Base-by-base conservation (phyloP, 2,888 invertebrate species). In the Melieria omissa region DNA sequence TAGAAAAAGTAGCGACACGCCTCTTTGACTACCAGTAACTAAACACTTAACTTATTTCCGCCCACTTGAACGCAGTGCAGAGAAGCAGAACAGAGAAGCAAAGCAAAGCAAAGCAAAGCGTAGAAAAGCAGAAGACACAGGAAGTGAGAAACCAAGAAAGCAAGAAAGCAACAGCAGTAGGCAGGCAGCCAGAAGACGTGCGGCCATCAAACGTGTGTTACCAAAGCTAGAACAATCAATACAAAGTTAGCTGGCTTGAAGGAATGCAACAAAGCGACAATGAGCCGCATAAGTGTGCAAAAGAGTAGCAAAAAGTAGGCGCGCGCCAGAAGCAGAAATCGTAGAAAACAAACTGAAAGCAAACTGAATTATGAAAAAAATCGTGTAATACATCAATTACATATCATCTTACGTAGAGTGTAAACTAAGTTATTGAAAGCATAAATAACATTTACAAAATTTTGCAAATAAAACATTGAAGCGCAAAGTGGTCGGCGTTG, bases 361-460 rank as follows among this genome's bases (percentile, higher is more conserved):
- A 29, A 29, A 29, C 29, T 29, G 29, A 29, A 29, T 29, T 29
- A 29, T 29, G 29, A 67, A 54, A 49, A 49, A 72, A 73, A 73
- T 44, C 10, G 57, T 61, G 61, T 61, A 73, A 78, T 77, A 78
- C 78, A 83, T 85, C 85, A 80, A 78, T 79, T 78, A 84, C 83
- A 84, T 84, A 84, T 84, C 83, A 84, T 84, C 83, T 84, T 82
- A 79, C 79, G 83, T 83, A 85, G 83, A 79, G 77, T 74, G 65
- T 69, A 77, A 68, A 70, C 61, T 61, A 45, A 61, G 44, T 61
- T 61, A 61, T 4, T 61, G 29, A 58, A 58, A n/a, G 12, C 10
- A 58, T 14, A 58, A 58, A 58, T 64, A 62, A 29, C 29, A 29
- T 29, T 29, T 29, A 29, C 29, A 29, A 29, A 29, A 29, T 29